phyloP scores from a whole-genome alignment of 2,888 invertebrate genomes.

The Hecatera dysodea region DNA sequence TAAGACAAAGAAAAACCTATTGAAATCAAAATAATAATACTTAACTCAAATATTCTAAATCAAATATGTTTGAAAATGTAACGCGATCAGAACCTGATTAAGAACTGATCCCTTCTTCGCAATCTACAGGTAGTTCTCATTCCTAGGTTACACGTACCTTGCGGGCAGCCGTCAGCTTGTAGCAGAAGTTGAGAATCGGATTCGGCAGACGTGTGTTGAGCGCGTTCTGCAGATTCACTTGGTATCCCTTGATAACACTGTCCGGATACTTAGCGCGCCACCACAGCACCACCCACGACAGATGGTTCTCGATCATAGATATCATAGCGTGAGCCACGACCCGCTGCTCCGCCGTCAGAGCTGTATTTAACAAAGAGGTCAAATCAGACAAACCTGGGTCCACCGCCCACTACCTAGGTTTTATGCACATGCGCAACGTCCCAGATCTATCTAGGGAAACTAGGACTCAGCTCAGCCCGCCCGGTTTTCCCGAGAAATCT shows the following conservation, averaged over 20 bases:
- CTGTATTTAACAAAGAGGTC: constrained; percentile 78
- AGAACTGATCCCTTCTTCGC: not conserved
- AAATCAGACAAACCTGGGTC: constrained; percentile 51
- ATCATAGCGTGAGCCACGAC: constrained; percentile 97
- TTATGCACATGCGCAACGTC: constrained; percentile 82
- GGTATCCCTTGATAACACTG: constrained; percentile 96
- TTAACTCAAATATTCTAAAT: not conserved
- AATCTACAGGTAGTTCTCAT: not conserved
- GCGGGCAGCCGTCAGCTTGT: constrained; percentile 96
- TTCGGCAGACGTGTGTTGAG: constrained; percentile 97
- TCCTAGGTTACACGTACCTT: constrained; percentile 91
- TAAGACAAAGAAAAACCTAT: not conserved
- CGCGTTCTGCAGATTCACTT: constrained; percentile 97
- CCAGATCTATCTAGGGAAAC: constrained; percentile 65
- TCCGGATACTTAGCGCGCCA: constrained; percentile 98
- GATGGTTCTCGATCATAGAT: constrained; percentile 98
- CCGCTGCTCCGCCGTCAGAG: constrained; percentile 95
- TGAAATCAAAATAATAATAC: not conserved
- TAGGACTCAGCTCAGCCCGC: constrained; percentile 67
- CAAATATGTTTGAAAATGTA: not conserved
- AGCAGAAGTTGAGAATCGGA: constrained; percentile 96
- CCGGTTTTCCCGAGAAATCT: constrained; percentile 44
- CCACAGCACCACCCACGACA: constrained; percentile 97
- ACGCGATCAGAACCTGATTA: not conserved
- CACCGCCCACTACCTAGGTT: constrained; percentile 6